These are phyloP conservation scores for Petaurus breviceps DNA, from an alignment of 2,113 vertebrate species.

Conservation along the genomic window DNA sequence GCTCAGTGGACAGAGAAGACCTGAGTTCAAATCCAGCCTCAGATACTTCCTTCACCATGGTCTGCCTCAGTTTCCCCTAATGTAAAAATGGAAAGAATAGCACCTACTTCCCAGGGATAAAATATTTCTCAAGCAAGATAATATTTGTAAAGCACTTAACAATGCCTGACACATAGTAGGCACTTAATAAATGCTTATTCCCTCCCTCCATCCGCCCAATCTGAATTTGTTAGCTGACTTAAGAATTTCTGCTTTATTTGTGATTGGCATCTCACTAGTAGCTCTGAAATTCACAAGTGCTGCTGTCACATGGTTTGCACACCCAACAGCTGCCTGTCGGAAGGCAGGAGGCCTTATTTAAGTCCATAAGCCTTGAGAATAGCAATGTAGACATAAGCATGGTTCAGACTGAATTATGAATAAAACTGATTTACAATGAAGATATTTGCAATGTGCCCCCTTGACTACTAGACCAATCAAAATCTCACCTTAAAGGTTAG, in stretches of 20 bases:
- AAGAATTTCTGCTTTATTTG: background rate
- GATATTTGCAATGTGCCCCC: too few species aligned
- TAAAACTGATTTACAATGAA: too few species aligned
- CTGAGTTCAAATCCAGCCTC: background rate
- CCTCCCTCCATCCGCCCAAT: background rate
- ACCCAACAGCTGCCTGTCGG: background rate
- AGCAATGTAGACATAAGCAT: background rate
- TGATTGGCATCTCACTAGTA: slow-evolving; percentile 35
- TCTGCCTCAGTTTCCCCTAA: background rate
- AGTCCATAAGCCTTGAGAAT: slow-evolving; percentile 28
- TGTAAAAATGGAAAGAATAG: too few species aligned
- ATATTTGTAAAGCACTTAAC: too few species aligned
- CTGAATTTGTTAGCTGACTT: background rate
- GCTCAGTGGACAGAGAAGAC: too few species aligned
- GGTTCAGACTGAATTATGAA: too few species aligned
- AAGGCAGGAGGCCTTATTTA: slow-evolving; percentile 36
- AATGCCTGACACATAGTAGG: too few species aligned
- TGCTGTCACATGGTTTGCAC: slow-evolving; percentile 20
- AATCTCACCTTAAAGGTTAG: too few species aligned
- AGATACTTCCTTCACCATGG: background rate
- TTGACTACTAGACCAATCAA: too few species aligned
- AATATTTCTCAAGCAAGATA: too few species aligned
- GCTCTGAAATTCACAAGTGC: slow-evolving; percentile 44
- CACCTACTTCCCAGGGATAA: too few species aligned
- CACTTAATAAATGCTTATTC: background rate